Base-by-base conservation (phyloP, 2,888 invertebrate species). In the Yponomeuta sedellus region DNA sequence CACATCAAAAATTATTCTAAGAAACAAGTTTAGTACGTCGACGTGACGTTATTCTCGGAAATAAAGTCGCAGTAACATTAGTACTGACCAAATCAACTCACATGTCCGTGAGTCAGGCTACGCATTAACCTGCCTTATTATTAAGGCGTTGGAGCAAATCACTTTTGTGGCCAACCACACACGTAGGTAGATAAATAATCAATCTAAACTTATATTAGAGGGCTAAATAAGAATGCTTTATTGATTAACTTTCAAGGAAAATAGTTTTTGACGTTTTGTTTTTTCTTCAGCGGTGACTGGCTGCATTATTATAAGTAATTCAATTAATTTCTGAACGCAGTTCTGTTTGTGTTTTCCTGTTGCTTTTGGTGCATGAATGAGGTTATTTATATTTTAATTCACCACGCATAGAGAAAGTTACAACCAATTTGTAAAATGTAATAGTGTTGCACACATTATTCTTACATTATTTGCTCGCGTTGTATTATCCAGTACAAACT, bases 161-260 rank as follows among this genome's bases (percentile, higher is more conserved):
- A 77, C 71, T 71, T 71, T 69, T 76, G 81, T 76, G 81, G 82
- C 77, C 76, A 79, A 79, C 85, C 84, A 83, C 85, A 84, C 82
- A 80, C 81, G 81, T 78, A 80, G 83, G 83, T 78, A 81, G 74
- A 79, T 80, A 83, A 84, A 82, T 80, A 82, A 82, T 82, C 83
- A 81, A 85, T 85, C 81, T 75, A 73, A 73, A 72, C 71, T 80
- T 83, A 85, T 63, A 63, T 63, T 19, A 52, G n/a, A 44, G 20
- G 11, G 40, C n/a, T 34, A 34, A 34, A 34, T 34, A 34, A 22
- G 3, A 22, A 22, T 4, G 25, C 25, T 61, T 25, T 34, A 61
- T 61, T 61, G 34, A 61, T 61, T 61, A 61, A 61, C n/a, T 61
- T 61, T 52, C 44, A 52, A 52, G 44, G n/a, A 4, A 16, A 52